Evolutionary conservation across 2,888 invertebrate species (phyloP).

Genomic region (Polyommatus icarus): DNA sequence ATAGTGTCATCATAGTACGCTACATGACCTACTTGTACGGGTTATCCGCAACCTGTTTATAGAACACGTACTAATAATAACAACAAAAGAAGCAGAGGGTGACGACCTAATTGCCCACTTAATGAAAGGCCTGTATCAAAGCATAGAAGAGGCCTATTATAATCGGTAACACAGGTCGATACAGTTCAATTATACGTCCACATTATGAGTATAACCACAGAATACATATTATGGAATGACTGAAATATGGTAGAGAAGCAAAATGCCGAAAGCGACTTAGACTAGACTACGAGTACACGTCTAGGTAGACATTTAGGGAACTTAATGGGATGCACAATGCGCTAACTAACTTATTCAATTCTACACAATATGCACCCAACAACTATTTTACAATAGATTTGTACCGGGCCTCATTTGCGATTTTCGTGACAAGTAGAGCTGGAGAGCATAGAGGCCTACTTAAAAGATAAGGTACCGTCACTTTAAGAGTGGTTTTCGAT

Average conservation of each 20-base stretch:
- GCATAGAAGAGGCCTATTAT: slow-evolving; percentile 1
- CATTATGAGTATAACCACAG: background rate
- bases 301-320: too few species aligned
- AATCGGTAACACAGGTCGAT: background rate
- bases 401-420: too few species aligned
- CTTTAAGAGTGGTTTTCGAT: too few species aligned
- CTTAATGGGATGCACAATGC: too few species aligned
- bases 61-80: slow-evolving; percentile 20
- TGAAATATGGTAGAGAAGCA: background rate
- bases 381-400: too few species aligned
- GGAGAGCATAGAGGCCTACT: too few species aligned
- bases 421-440: too few species aligned
- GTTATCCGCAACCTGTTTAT: slow-evolving; percentile 11
- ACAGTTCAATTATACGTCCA: background rate
- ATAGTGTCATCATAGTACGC: slow-evolving; percentile 20
- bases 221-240: background rate
- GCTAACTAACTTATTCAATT: too few species aligned
- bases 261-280: background rate
- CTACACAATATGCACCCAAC: too few species aligned
- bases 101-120: slow-evolving; percentile 17
- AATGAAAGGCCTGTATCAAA: slow-evolving; percentile 19
- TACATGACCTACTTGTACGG: background rate
- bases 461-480: too few species aligned
- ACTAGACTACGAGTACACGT: too few species aligned
- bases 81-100: slow-evolving; percentile 19